These are phyloP conservation scores for Andrena haemorrhoa DNA, from an alignment of 2,888 invertebrate genomes.

Conservation along the genomic window DNA sequence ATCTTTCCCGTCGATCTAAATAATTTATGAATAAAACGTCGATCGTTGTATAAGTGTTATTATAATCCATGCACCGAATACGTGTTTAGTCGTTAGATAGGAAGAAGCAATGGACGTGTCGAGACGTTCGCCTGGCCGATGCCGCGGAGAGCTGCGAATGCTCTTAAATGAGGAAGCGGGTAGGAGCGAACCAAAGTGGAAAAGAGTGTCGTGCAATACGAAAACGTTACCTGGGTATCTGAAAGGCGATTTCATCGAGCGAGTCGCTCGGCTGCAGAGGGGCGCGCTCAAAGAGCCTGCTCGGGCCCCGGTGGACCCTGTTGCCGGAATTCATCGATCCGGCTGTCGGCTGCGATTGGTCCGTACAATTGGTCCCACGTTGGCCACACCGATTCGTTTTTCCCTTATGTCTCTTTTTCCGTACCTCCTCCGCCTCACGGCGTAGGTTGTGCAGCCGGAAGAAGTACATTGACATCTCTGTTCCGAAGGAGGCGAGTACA, in stretches of 20 bases:
- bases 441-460: constrained; percentile 96
- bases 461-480: constrained; percentile 97
- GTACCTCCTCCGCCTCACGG: constrained; percentile 92
- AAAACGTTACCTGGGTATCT: constrained; percentile 93
- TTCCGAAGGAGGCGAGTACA: constrained; percentile 58
- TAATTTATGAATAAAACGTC: no score
- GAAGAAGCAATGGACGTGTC: not conserved
- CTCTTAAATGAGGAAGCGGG: not conserved
- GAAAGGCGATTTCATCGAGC: constrained; percentile 95
- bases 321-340: constrained; percentile 85
- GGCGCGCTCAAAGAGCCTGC: constrained; percentile 93
- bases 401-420: constrained; percentile 87
- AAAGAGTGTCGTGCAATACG: constrained; percentile 24
- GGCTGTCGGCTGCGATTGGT: constrained; percentile 83
- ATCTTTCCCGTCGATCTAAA: not conserved
- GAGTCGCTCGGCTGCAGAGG: constrained; percentile 95
- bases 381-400: constrained; percentile 79
- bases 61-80: not conserved
- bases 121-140: not conserved
- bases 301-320: constrained; percentile 88
- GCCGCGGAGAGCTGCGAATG: not conserved
- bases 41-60: no score
- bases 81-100: not conserved
- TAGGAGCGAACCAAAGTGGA: not conserved
- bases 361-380: constrained; percentile 81